Evolutionary conservation across 2,797 vertebrate species (phyloP).

Genomic region (Syngnathus acus): DNA sequence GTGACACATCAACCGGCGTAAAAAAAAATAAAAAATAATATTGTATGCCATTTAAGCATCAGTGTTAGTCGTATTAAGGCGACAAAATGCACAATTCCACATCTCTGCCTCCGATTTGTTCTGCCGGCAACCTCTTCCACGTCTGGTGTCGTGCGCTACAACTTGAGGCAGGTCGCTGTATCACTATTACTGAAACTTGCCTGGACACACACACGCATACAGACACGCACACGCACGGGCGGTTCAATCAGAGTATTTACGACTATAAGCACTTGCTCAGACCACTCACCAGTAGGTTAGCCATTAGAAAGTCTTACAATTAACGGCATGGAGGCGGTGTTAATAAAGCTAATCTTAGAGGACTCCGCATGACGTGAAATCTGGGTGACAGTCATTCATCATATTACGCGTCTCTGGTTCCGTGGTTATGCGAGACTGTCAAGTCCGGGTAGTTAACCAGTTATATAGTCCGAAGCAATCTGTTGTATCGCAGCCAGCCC

Average conservation of each 20-base stretch:
- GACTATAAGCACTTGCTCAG: conserved; percentile 9
- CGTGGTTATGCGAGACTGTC: conserved; percentile 1
- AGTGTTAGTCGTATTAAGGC: conserved; percentile 10
- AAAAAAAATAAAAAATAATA: conserved; percentile 5
- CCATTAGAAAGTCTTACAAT: conserved; percentile 8
- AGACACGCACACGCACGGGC: background rate
- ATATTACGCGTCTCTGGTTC: conserved; percentile 11
- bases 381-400: conserved; percentile 16
- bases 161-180: conserved; percentile 30
- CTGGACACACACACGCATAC: conserved; percentile 17
- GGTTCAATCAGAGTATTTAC: conserved; percentile 25
- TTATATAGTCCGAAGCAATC: conserved; percentile 11
- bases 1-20: conserved; percentile 8
- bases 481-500: background rate
- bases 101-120: conserved; percentile 6
- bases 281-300: conserved; percentile 10
- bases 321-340: conserved; percentile 9
- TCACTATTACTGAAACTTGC: conserved; percentile 35
- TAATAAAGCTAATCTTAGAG: conserved; percentile 10
- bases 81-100: conserved; percentile 16
- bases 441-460: conserved; percentile 1
- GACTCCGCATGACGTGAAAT: conserved; percentile 16
- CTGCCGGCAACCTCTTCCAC: conserved; percentile 27
- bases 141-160: conserved; percentile 14
- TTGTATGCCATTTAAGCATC: background rate